Evolutionary conservation across 2,797 vertebrate genomes (phyloP).

Genomic region (Sphenodon punctatus): DNA sequence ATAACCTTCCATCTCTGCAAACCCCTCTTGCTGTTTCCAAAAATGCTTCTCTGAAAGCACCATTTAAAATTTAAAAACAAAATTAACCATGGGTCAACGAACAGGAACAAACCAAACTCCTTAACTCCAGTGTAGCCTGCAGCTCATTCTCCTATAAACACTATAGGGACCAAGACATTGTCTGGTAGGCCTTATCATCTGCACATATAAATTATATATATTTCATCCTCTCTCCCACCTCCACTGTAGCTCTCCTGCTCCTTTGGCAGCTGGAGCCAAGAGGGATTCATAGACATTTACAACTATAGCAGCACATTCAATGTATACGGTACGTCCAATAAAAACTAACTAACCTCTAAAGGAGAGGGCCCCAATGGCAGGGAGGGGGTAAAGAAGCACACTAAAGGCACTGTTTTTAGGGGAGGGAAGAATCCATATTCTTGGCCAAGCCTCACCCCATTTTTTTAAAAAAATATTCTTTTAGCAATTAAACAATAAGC

Average conservation of each 20-base stretch:
- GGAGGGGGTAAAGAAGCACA: not conserved
- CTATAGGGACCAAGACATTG: not conserved
- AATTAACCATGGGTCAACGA: conserved; percentile 33
- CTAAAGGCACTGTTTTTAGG: conserved; percentile 44
- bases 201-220: not conserved
- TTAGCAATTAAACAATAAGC: conserved; percentile 68
- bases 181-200: not conserved
- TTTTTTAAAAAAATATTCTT: conserved; percentile 26
- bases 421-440: not conserved
- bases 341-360: not conserved
- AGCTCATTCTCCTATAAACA: conserved; percentile 13
- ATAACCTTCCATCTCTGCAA: conserved; percentile 1
- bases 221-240: not conserved
- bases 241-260: not conserved
- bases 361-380: conserved; percentile 23
- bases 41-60: conserved; percentile 59
- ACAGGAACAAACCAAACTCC: conserved; percentile 34
- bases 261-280: not conserved
- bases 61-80: conserved; percentile 33
- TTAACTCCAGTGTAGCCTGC: conserved; percentile 29
- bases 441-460: not conserved
- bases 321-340: conserved; percentile 23
- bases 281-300: conserved; percentile 16
- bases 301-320: conserved; percentile 66
- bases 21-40: not conserved